Percentiles rank a stretch among this genome's conserved stretches.
Conservation (phyloP, 2,888 invertebrate species). For the Dascillus cervinus region DNA sequence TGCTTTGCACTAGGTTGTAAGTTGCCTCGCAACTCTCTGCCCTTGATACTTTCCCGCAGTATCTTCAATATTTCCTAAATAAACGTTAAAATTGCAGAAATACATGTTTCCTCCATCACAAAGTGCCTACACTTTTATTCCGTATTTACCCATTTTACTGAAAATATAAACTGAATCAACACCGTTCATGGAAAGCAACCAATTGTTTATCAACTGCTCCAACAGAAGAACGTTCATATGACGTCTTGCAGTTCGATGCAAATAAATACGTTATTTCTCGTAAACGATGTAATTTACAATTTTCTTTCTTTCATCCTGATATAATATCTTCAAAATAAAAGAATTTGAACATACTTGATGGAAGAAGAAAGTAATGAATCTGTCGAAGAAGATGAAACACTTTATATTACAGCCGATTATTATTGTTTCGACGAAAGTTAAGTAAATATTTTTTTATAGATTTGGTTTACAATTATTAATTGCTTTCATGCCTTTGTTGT, state of each 20-base stretch:
- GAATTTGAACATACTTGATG: conserved; percentile 3
- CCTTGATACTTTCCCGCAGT: conserved; percentile 1
- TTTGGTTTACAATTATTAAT: too few relatives aligned
- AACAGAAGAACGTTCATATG: conserved; percentile 1
- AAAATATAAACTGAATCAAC: conserved; percentile 4
- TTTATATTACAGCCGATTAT: too few relatives aligned
- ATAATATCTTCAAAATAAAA: conserved; percentile 2
- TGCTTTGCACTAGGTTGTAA: conserved; percentile 1
- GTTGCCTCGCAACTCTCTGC: too few relatives aligned
- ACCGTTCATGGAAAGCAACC: conserved; percentile 5
- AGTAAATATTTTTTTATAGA: too few relatives aligned
- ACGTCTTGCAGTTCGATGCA: conserved; percentile 2
- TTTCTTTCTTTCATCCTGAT: conserved; percentile 4
- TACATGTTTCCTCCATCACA: conserved; percentile 4
- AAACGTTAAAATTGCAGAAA: too few relatives aligned
- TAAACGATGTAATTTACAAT: conserved; percentile 3
- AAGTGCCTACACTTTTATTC: conserved; percentile 4
- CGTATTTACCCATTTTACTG: conserved; percentile 3
- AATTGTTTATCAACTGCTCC: conserved; percentile 1
- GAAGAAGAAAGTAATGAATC: too few relatives aligned
- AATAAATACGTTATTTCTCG: conserved; percentile 3
- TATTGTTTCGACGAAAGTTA: too few relatives aligned
- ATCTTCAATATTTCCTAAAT: too few relatives aligned
- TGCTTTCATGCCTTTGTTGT: too few relatives aligned
- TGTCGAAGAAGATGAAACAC: too few relatives aligned